Conservation (phyloP, 2,888 invertebrate genomes). For the Nymphalis urticae region DNA sequence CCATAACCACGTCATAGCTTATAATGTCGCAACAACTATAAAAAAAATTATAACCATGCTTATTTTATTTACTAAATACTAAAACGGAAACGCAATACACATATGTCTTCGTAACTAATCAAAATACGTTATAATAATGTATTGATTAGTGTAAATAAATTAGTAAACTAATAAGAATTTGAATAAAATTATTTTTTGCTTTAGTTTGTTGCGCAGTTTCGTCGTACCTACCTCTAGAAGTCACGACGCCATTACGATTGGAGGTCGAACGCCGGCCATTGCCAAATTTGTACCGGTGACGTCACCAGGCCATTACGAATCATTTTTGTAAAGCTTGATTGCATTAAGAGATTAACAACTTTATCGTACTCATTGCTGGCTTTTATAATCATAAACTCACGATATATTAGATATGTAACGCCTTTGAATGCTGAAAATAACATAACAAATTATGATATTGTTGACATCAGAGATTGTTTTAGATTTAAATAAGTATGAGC, state of each 20-base stretch:
- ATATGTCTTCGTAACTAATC: neutral
- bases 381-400: neutral
- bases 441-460: neutral
- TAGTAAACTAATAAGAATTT: neutral
- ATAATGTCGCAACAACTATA: conserved; percentile 15
- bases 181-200: conserved; percentile 33
- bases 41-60: conserved; percentile 3
- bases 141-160: neutral
- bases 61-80: neutral
- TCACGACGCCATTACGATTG: conserved; percentile 48
- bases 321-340: conserved; percentile 9
- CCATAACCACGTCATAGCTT: conserved; percentile 9
- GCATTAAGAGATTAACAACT: conserved; percentile 5
- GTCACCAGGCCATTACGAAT: conserved; percentile 46
- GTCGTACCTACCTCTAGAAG: conserved; percentile 38
- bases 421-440: neutral
- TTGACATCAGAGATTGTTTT: conserved; percentile 14
- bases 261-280: conserved; percentile 73
- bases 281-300: conserved; percentile 70
- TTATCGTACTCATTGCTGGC: conserved; percentile 14
- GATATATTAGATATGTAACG: neutral
- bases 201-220: conserved; percentile 45
- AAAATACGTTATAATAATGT: neutral
- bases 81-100: neutral
- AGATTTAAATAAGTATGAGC: conserved; percentile 45